A percentile compares a stretch with the other conserved stretches of the same genome.
phyloP scores from a whole-genome alignment of 2,113 vertebrate species.

The Oriolus oriolus region DNA sequence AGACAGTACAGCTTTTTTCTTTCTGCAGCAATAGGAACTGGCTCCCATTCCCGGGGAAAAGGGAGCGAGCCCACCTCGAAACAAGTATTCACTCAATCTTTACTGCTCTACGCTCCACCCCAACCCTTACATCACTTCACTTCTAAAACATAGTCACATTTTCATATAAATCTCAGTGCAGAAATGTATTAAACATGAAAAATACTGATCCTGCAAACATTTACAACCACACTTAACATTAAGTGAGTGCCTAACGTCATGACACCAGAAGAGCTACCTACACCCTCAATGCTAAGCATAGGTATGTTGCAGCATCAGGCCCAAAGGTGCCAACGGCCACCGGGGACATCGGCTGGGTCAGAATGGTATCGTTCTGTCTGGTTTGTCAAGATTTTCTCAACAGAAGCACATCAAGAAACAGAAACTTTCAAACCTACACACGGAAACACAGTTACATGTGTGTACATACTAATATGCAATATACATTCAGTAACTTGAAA shows the following conservation, averaged over 20 bases:
- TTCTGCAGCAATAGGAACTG: slow-evolving; percentile 1
- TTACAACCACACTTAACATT: background rate
- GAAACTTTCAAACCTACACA: slow-evolving; percentile 55
- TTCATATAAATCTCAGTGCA: slow-evolving; percentile 49
- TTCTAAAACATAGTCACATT: slow-evolving; percentile 57
- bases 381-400: slow-evolving; percentile 35
- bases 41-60: background rate
- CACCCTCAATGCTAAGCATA: background rate
- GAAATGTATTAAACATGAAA: slow-evolving; percentile 39
- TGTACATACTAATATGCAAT: slow-evolving; percentile 56
- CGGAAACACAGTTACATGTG: slow-evolving; percentile 45
- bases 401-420: slow-evolving; percentile 55
- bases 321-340: background rate
- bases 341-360: background rate
- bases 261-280: background rate
- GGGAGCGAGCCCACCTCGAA: background rate
- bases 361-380: background rate
- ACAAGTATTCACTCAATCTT: slow-evolving; percentile 36
- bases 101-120: slow-evolving; percentile 25
- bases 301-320: slow-evolving; percentile 29
- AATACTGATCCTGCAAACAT: slow-evolving; percentile 13
- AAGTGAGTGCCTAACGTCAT: background rate
- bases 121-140: slow-evolving; percentile 43
- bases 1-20: slow-evolving; percentile 68
- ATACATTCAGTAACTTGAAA: slow-evolving; percentile 68